These are phyloP conservation scores for Dusona sp. DNA, from an alignment of 2,888 invertebrate genomes.

Conservation along the genomic window DNA sequence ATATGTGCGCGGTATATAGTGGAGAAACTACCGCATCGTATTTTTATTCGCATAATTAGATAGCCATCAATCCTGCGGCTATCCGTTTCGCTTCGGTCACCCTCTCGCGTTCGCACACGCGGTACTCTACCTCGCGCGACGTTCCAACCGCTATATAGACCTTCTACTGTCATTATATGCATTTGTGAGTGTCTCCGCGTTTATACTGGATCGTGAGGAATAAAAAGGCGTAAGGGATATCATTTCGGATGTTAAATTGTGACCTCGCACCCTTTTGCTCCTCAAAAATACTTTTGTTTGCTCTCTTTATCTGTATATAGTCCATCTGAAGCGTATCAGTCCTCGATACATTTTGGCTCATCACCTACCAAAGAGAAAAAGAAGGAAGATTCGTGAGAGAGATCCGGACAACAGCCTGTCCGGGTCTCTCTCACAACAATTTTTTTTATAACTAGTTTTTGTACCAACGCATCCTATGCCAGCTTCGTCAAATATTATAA, in stretches of 20 bases:
- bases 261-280: slow-evolving; percentile 5
- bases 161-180: slow-evolving; percentile 33
- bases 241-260: background rate
- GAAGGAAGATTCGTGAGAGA: background rate
- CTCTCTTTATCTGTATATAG: background rate
- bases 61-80: slow-evolving; percentile 79
- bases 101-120: slow-evolving; percentile 55
- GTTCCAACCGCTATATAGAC: slow-evolving; percentile 28
- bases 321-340: slow-evolving; percentile 36
- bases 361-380: slow-evolving; percentile 27
- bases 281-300: background rate
- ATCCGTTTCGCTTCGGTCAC: slow-evolving; percentile 65
- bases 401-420: background rate
- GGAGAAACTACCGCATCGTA: slow-evolving; percentile 67
- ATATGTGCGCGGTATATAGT: slow-evolving; percentile 18
- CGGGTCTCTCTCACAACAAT: slow-evolving; percentile 38
- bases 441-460: slow-evolving; percentile 45
- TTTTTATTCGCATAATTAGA: slow-evolving; percentile 80
- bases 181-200: slow-evolving; percentile 15
- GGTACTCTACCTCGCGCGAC: slow-evolving; percentile 48
- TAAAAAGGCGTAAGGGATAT: slow-evolving; percentile 5
- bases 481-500: slow-evolving; percentile 65
- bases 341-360: slow-evolving; percentile 45
- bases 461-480: slow-evolving; percentile 22
- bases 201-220: background rate